These are phyloP conservation scores for Todiramphus saurophagus DNA, from an alignment of 2,113 vertebrate genomes.

Conservation along the genomic window DNA sequence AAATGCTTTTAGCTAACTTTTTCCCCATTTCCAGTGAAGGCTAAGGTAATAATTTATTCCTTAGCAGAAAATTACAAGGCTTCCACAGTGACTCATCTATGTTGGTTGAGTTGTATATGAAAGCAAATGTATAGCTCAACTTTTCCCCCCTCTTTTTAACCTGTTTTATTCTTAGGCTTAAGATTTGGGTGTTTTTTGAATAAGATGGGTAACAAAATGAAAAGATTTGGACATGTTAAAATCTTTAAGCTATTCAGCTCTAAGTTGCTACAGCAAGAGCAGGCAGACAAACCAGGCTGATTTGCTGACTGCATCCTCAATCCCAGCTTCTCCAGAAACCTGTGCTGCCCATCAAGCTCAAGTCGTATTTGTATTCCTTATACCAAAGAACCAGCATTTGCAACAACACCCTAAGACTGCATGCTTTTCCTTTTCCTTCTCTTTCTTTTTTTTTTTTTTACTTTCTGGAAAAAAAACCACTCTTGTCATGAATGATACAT, in stretches of 20 bases:
- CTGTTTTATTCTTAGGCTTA: neutral
- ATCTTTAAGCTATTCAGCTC: neutral
- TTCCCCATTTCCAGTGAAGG: neutral
- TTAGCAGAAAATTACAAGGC: neutral
- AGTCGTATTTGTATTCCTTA: neutral
- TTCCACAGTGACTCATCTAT: neutral
- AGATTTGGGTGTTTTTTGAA: neutral
- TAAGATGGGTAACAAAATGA: neutral
- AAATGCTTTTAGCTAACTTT: neutral
- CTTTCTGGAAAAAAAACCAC: neutral
- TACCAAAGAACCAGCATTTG: neutral
- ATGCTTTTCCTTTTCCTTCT: fast-evolving
- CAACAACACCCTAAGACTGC: neutral
- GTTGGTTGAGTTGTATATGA: neutral
- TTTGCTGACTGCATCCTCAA: neutral
- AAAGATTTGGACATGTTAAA: neutral
- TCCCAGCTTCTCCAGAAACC: neutral
- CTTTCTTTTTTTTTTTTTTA: neutral
- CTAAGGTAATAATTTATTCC: slow-evolving; percentile 24
- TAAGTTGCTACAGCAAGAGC: neutral
- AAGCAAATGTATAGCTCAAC: neutral
- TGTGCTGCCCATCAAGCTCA: neutral
- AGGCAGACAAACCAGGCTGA: neutral
- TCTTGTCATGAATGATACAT: neutral
- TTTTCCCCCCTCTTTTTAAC: neutral